Evolutionary conservation across 2,797 vertebrate genomes (phyloP), one percentile per base, ranked within the genome.

Genomic region (Acropternis orthonyx): DNA sequence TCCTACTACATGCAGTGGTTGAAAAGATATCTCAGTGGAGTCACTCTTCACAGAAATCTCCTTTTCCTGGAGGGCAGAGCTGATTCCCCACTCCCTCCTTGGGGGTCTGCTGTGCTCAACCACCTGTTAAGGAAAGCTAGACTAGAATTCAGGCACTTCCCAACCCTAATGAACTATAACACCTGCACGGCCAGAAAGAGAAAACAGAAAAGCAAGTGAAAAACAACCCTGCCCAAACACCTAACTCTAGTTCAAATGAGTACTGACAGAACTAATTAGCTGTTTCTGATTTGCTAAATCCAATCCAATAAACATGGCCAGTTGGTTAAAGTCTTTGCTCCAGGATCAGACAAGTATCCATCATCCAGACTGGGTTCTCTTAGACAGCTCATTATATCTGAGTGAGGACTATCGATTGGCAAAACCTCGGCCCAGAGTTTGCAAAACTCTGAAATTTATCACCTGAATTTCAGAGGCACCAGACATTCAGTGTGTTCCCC

Each of bases 331-430:
- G 56, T 44, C 27, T 86, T 80, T 80, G 22, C 72, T 91, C 46
- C 66, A 48, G 66, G 43, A 85, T 89, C 73, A 86, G 85, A 75
- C 43, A 68, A 84, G 36, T 58, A 85, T 91, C 65, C 44, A 20
- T 93, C 92, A 94, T 72, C 28, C 62, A 72, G 81, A 84, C 66
- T 59, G 80, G 75, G 49, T 84, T 66, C 58, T 91, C 30, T 61
- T 56, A 74, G 68, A 56, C 81, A 93, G 76, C 28, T 92, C 68
- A 78, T 95, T 95, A 89, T 77, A 81, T 44, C 76, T 78, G 80
- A 92, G 51, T 1, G 14, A 74, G 2, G 10, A 32, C 43, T 88
- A 80, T 81, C 21, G 82, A 96, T 91, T 68, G 83, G 54, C 30
- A 71, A 92, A 95, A 55, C 32, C 24, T 32, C 30, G 36, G 79